Base-by-base conservation (phyloP, 2,113 vertebrate species). In the Austrofundulus limnaeus region DNA sequence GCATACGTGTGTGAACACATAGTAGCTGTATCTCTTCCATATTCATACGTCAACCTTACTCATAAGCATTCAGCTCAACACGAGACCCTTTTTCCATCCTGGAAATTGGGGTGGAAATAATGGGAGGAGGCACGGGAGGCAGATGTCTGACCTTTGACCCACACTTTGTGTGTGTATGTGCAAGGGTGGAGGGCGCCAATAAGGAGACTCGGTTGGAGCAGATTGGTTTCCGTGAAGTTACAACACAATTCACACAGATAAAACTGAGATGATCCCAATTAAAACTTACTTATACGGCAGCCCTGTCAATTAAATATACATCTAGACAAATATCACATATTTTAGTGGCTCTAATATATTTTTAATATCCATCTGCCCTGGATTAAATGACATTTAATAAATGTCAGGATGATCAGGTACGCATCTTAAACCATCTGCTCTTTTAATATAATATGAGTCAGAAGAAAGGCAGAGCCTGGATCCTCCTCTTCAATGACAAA, bases 31-130 rank as follows among this genome's bases (percentile, higher is more conserved):
- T 39, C 67, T 84, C 49, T 13, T 87, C 63, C 77, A 86, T 86
- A 86, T 89, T 87, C 84, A 87, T 81, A 58, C 25, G 37, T 59
- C 13, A 65, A 63, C 52, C 73, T 55, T 59, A 64, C 62, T 58
- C 64, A 68, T 74, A 77, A 61, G 57, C 69, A 86, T 83, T 78
- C 72, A 66, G 70, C 82, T 47, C 65, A 53, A 82, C 70, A 61
- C 59, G 66, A 66, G 53, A 39, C 58, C 54, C 69, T 88, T 85
- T 88, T 85, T 81, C 72, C 43, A 83, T 78, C 65, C 54, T 69
- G 75, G 61, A 86, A 84, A 85, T 66, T 70, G 61, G 47, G 45
- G 53, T 81, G 70, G 73, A 78, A 82, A 73, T 75, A 83, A 87
- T 66, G 50, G 52, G 61, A 65, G 61, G 62, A 53, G 70, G 52